These are phyloP conservation scores for Cochlearius cochlearius DNA, from an alignment of 2,113 vertebrate genomes.

Conservation along the genomic window DNA sequence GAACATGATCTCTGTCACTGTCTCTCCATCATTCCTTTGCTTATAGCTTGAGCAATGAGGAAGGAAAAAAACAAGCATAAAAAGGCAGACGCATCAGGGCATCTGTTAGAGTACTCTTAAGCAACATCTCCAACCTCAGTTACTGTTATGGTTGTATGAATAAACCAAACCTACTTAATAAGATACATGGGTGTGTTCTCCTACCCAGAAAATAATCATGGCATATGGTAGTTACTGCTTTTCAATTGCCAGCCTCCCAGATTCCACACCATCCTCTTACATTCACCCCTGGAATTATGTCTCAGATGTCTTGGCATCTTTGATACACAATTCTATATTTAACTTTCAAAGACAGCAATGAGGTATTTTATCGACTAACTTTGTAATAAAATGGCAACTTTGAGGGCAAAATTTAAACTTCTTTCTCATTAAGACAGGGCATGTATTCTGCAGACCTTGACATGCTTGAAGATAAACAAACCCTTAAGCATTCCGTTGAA, in stretches of 20 bases:
- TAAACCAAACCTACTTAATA: background rate
- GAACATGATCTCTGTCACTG: background rate
- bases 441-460: background rate
- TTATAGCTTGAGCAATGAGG: background rate
- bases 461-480: background rate
- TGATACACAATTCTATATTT: background rate
- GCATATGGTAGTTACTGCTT: background rate
- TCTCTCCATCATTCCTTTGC: background rate
- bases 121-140: background rate
- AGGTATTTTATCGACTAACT: background rate
- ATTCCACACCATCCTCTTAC: background rate
- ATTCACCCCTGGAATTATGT: background rate
- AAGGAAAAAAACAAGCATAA: background rate
- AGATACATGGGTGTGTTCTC: background rate
- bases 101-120: background rate
- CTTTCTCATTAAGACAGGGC: background rate
- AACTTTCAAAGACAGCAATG: background rate
- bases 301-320: background rate
- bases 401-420: background rate
- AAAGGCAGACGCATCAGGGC: background rate
- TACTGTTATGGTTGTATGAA: background rate
- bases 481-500: background rate
- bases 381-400: background rate
- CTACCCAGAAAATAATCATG: background rate
- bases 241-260: background rate